Base-by-base conservation (phyloP, 2,797 vertebrate species). In the Sciurus vulgaris region DNA sequence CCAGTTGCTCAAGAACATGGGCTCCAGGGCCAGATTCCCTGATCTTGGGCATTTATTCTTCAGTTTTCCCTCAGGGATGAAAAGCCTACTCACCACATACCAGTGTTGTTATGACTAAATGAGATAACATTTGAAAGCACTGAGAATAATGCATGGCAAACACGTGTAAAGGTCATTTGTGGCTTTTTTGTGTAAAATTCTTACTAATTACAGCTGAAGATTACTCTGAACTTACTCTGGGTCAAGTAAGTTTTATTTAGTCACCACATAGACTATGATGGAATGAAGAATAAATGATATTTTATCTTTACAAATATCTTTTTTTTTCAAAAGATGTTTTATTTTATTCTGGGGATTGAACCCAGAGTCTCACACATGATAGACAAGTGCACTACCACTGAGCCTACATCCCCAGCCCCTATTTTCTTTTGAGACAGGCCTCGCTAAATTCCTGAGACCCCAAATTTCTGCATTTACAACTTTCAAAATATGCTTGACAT, bases 401-500 rank as follows among this genome's bases (percentile, higher is more conserved):
- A n/a, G 30, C 38, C 63, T 33, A 65, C 26, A 30, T 65, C 30
- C 12, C 28, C 12, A 67, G 4, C 30, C 63, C 63, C 63, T 33
- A 15, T 65, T 67, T n/a, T 7, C 17, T 33, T 67, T n/a, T 67
- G 63, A 7, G 13, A 67, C 33, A 33, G 15, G 63, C n/a, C 30
- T n/a, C 30, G n/a, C 8, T 67, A 67, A 65, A 13, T 65, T 65
- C 2, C 30, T 13, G 26, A 28, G 61, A 79, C 51, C 24, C 56
- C 22, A 59, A 59, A 59, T 59, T 59, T 28, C 79, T n/a, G 1
- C 9, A 51, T 61, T 86, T 74, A 72, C 59, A 86, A 49, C 3
- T 76, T 91, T 89, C 20, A 87, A 93, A 92, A 49, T 61, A 0
- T 95, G 28, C 61, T 76, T 78, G 41, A 38, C 51, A 54, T 59